Conservation (phyloP, 2,888 invertebrate genomes). For the Hypomecis punctinalis region DNA sequence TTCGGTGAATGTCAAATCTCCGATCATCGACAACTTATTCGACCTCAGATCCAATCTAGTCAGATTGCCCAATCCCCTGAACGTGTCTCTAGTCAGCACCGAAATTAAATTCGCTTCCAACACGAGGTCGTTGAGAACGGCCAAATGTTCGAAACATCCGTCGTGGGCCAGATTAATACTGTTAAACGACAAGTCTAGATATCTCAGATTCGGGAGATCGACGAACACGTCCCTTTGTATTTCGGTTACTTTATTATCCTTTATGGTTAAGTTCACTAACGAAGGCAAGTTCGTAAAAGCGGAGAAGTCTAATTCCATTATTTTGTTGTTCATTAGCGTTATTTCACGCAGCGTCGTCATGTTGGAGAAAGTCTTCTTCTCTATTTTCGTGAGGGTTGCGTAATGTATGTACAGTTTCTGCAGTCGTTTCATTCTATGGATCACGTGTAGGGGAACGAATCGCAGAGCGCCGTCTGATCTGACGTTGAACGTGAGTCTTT, state of each 20-base stretch:
- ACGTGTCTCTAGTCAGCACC: constrained; percentile 90
- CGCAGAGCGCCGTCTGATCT: constrained; percentile 88
- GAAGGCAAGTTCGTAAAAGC: constrained; percentile 90
- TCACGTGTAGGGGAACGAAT: constrained; percentile 89
- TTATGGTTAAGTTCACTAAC: constrained; percentile 89
- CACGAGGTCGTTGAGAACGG: constrained; percentile 90
- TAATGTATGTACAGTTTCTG: constrained; percentile 89
- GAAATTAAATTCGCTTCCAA: constrained; percentile 91
- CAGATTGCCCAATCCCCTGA: constrained; percentile 90
- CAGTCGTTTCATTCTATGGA: constrained; percentile 87
- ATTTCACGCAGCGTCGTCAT: constrained; percentile 89
- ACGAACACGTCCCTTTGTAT: constrained; percentile 91
- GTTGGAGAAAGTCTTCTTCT: constrained; percentile 90
- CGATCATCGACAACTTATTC: constrained; percentile 91
- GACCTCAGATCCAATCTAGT: constrained; percentile 90
- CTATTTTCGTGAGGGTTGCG: constrained; percentile 89
- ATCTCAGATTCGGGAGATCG: constrained; percentile 89
- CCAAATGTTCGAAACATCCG: constrained; percentile 91
- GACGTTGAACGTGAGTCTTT: constrained; percentile 88
- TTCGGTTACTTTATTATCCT: constrained; percentile 91
- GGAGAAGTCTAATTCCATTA: constrained; percentile 88
- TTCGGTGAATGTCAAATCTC: constrained; percentile 92
- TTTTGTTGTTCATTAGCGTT: constrained; percentile 89
- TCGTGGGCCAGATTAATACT: constrained; percentile 93
- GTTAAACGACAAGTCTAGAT: constrained; percentile 94